Base-by-base conservation (phyloP, 2,113 vertebrate genomes). In the Callocephalon fimbriatum region DNA sequence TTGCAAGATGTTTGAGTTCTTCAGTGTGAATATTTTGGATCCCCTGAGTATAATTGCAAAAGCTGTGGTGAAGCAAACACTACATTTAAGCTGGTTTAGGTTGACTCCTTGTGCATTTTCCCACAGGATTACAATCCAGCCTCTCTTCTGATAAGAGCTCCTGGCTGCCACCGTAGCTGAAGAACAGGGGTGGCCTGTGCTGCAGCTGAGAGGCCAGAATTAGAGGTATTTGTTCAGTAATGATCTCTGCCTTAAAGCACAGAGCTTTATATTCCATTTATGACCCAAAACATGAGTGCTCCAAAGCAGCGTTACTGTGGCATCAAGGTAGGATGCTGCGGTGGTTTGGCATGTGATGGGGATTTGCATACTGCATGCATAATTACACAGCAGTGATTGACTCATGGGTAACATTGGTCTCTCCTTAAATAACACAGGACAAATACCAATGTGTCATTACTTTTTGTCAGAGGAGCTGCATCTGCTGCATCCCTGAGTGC, bases 321-420 rank as follows among this genome's bases (percentile, higher is more conserved):
- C 40, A 31, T 18, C 0, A 3, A 11, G 23, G 31, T 6, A 32
- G 19, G 7, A 16, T 2, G 38, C 72, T 31, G 58, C 2, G 4
- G 54, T 8, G 6, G 14, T n/a, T 70, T 32, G 20, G 37, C 63
- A 18, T 3, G 13, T 9, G 71, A 26, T 19, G 14, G 51, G 25
- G 40, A 71, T 91, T 44, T 62, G 77, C 54, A 47, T 4, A 5
- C 48, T 15, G 73, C 37, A 18, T 47, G 27, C 23, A 6, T 12
- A 51, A 51, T 61, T 51, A 18, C 67, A 20, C 3, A 8, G 8
- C 8, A 12, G 12, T 6, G 10, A 53, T 62, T 53, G 72, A 62
- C 35, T 86, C 71, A 9, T 56, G 9, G 65, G 66, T 48, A 58
- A 12, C 29, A 3, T 4, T 22, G n/a, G 12, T 40, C 18, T 81